Evolutionary conservation across 2,888 invertebrate genomes (phyloP).

Genomic region (Cantharis rufa): DNA sequence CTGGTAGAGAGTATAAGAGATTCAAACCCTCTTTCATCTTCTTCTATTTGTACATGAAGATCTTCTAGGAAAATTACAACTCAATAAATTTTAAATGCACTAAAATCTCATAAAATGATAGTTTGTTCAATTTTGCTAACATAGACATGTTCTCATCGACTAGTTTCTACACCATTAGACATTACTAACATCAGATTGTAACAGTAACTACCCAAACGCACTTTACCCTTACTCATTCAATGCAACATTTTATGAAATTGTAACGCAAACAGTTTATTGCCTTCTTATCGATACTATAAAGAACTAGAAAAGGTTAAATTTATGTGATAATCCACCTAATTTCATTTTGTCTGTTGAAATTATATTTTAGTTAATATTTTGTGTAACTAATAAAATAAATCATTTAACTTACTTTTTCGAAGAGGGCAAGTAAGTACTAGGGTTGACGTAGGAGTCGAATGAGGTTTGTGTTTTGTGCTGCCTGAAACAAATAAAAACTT

Average conservation of each 20-base stretch:
- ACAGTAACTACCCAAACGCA: background rate
- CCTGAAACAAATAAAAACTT: slow-evolving; percentile 56
- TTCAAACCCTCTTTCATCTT: slow-evolving; percentile 53
- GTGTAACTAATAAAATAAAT: background rate
- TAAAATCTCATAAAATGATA: background rate
- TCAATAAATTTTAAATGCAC: background rate
- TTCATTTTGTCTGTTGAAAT: background rate
- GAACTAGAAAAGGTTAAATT: background rate
- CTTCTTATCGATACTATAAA: background rate
- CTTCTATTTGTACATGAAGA: slow-evolving; percentile 56
- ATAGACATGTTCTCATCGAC: background rate
- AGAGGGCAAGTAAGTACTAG: slow-evolving; percentile 58
- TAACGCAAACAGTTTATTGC: background rate
- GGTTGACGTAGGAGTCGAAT: slow-evolving; percentile 60
- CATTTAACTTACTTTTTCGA: slow-evolving; percentile 64
- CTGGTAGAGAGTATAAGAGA: slow-evolving; percentile 53
- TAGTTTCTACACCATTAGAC: background rate
- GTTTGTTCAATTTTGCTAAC: background rate
- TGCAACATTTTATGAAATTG: background rate
- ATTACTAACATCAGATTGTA: background rate
- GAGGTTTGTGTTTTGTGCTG: slow-evolving; percentile 47
- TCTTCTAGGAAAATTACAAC: slow-evolving; percentile 46
- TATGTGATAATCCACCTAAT: background rate
- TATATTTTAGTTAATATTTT: background rate
- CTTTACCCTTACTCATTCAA: background rate